Evolutionary conservation across 64 coral and sea anemone species (phyloP), one percentile per base, ranked within the genome.

Genomic region (Montipora efflorescens): DNA sequence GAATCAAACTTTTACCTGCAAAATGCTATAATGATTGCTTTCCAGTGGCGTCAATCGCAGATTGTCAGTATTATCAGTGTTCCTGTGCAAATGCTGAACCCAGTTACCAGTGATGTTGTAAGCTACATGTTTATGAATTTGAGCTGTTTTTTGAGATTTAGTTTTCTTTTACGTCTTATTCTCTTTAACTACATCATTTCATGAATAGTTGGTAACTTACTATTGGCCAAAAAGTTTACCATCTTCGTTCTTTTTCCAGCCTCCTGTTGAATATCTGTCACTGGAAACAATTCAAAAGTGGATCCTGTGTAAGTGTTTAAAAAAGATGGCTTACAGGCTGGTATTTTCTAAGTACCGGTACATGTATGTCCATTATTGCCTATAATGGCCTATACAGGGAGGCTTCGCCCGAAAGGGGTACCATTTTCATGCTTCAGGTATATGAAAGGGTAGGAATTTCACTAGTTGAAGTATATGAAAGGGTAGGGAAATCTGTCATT

Each of bases 41-140:
- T 85, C 5, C 53, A 99, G 98, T 99, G 98, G 98, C 89, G 98
- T 12, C 95, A 96, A n/a, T 55, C 89, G 2, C 98, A 99, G 81
- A 87, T 99, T 64, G 80, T 99, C 22, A 99, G 98, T 49, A 92
- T 99, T 43, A 99, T 99, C 79, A 99, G 90, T 83, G 67, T 80
- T 43, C 98, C 98, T 47, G 76, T 86, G 4, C 80, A 89, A 20
- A 99, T 99, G 92, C 68, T 99, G 6, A 87, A 88, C 43, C 98
- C 98, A 45, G 92, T 79, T 48, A 72, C 84, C n/a, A 99, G 98
- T 90, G 90, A 96, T 73, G 80, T 94, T 28, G 98, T 99, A 96
- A 92, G 84, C 61, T 64, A 16, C 14, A 3, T 64, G 5, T 15
- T 57, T 57, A 57, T 57, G 11, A 57, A 57, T 6, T 1, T 57